Base-by-base conservation (phyloP, 2,888 invertebrate species). In the Philhelius pedissequus region DNA sequence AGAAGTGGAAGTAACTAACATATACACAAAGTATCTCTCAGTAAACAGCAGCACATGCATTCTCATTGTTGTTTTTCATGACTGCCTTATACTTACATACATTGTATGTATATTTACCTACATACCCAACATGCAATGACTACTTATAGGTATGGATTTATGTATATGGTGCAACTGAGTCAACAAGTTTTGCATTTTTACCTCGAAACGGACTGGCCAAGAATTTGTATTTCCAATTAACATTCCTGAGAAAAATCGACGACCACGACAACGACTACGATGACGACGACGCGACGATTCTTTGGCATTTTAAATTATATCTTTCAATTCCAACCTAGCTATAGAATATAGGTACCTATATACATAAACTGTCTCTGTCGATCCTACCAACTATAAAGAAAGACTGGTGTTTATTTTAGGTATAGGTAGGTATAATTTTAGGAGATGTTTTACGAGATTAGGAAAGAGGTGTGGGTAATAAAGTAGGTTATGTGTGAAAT, bases 171-270 rank as follows among this genome's bases (percentile, higher is more conserved):
- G 74, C 84, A 84, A 84, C 75, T 79, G 79, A 79, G 79, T 80
- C 84, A 84, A 84, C 84, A 84, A 80, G 84, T 84, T 84, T 84
- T 80, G 84, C 84, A 80, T 80, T 80, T 79, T 84, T 84, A 79
- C 84, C 79, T 84, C 79, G 79, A 84, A 79, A 69, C 79, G 70
- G 78, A 79, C 80, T 56, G 80, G 68, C 80, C 80, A 80, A 62
- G 80, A 84, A 84, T 84, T 84, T 84, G 80, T 84, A 80, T 80
- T 84, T 84, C 84, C 84, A 84, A 84, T 84, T 84, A 84, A 84
- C 84, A 84, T 84, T 84, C 80, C 84, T 20, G 25, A 18, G 54
- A 62, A 73, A 83, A 70, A 43, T 62, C 60, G 27, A 62, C 32
- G 11, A 52, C 66, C 30, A 79, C 66, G 52, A 58, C 81, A 38